Conservation (phyloP, 2,888 invertebrate species). For the Lottia gigantea region DNA sequence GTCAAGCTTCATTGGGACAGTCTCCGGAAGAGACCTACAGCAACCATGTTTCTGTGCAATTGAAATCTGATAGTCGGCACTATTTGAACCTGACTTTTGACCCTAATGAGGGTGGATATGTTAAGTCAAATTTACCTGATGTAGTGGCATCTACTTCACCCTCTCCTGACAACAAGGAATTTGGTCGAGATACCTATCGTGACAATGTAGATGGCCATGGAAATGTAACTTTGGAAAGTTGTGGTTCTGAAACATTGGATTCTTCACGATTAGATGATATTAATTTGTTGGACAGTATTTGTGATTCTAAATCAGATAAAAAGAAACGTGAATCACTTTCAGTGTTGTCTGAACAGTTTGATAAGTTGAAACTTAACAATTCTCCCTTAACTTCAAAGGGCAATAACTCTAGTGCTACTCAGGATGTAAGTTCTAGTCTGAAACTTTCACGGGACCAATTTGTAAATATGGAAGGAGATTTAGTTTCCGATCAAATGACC, state of each 20-base stretch:
- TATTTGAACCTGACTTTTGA: conserved; percentile 52
- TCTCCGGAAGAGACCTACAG: conserved; percentile 28
- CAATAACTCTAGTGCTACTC: not conserved
- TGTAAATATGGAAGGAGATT: not conserved
- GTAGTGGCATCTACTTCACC: conserved; percentile 28
- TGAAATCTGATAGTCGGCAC: conserved; percentile 44
- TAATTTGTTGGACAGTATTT: not conserved
- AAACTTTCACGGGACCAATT: not conserved
- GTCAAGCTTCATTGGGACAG: conserved; percentile 28
- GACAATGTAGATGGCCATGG: conserved; percentile 14
- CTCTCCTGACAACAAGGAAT: conserved; percentile 16
- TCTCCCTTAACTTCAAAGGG: not conserved
- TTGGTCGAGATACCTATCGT: conserved; percentile 7
- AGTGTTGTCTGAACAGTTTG: not conserved
- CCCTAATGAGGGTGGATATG: conserved; percentile 27
- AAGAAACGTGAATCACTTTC: not conserved
- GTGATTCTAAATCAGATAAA: not conserved
- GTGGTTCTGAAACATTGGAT: not conserved
- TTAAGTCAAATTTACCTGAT: conserved; percentile 24
- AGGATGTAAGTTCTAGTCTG: conserved; percentile 1
- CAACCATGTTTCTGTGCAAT: conserved; percentile 36
- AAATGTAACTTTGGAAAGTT: conserved; percentile 13
- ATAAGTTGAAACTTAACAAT: not conserved
- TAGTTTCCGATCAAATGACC: not conserved
- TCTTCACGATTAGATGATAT: not conserved